Conservation (phyloP, 2,113 vertebrate species). For the Larimichthys crocea region DNA sequence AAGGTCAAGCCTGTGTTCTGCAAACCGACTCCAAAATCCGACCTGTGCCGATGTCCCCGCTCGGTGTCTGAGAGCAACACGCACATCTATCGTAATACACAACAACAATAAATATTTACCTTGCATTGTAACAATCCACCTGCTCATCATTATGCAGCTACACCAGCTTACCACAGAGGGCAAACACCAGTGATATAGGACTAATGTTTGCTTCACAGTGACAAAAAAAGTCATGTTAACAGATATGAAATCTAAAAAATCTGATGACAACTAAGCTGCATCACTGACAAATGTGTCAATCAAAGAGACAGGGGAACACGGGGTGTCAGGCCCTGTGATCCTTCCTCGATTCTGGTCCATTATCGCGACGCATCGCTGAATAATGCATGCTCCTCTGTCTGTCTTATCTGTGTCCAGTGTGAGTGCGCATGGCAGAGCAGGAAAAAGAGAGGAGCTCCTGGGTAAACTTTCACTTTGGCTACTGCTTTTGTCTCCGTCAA, state of each 20-base stretch:
- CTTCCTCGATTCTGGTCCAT: slow-evolving; percentile 25
- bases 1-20: slow-evolving; percentile 17
- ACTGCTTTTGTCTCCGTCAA: slow-evolving; percentile 69
- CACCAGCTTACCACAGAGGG: not conserved
- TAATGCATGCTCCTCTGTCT: slow-evolving; percentile 60
- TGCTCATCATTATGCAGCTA: not conserved
- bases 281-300: slow-evolving; percentile 1
- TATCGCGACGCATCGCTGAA: slow-evolving; percentile 51
- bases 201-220: not conserved
- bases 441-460: slow-evolving; percentile 54
- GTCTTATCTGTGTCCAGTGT: slow-evolving; percentile 17
- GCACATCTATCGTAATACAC: not conserved
- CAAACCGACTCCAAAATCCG: not conserved
- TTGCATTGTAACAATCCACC: not conserved
- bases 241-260: not conserved
- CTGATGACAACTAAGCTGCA: not conserved
- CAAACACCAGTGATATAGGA: not conserved
- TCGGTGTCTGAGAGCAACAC: not conserved
- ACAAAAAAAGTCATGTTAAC: not conserved
- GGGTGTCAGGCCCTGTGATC: slow-evolving; percentile 20
- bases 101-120: not conserved
- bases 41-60: not conserved
- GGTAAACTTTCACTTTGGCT: slow-evolving; percentile 72
- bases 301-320: not conserved
- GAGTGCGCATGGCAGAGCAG: slow-evolving; percentile 25